Evolutionary conservation across 2,888 invertebrate species (phyloP).

Genomic region (Scaptomyza cyrtandrae): DNA sequence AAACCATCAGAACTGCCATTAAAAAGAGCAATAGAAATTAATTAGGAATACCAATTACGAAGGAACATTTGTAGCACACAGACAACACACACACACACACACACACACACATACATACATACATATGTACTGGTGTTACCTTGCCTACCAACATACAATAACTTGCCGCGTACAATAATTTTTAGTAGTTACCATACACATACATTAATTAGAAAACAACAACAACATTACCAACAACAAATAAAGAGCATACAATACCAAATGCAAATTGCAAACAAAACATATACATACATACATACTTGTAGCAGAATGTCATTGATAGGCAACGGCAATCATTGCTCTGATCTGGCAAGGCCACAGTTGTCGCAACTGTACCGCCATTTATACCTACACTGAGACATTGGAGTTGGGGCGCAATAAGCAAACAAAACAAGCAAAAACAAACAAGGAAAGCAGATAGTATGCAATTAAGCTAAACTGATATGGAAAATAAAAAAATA

Average conservation of each 20-base stretch:
- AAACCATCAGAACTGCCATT: slow-evolving; percentile 74
- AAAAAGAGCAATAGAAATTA: slow-evolving; percentile 67
- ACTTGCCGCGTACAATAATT: too few species aligned
- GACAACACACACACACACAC: slow-evolving; percentile 12
- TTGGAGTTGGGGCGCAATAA: slow-evolving; percentile 83
- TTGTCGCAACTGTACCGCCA: slow-evolving; percentile 29
- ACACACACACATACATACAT: slow-evolving; percentile 20
- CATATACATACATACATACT: slow-evolving; percentile 33
- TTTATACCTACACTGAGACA: slow-evolving; percentile 29
- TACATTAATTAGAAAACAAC: too few species aligned
- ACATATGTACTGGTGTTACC: slow-evolving; percentile 42
- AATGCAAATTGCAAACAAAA: slow-evolving; percentile 1
- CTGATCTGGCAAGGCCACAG: slow-evolving; percentile 20
- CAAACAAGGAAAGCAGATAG: slow-evolving; percentile 13
- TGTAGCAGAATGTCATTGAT: slow-evolving; percentile 17
- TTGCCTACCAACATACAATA: too few species aligned
- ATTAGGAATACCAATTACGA: slow-evolving; percentile 44
- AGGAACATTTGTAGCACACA: slow-evolving; percentile 31
- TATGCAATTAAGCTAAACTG: slow-evolving; percentile 28
- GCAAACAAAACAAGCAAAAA: slow-evolving; percentile 28
- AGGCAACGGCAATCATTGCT: background rate
- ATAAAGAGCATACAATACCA: slow-evolving; percentile 42
- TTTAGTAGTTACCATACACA: too few species aligned
- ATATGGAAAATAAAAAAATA: slow-evolving; percentile 27
- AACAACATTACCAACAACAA: slow-evolving; percentile 14